phyloP scores from a whole-genome alignment of 2,113 vertebrate species.

The Phalacrocorax pelagicus region DNA sequence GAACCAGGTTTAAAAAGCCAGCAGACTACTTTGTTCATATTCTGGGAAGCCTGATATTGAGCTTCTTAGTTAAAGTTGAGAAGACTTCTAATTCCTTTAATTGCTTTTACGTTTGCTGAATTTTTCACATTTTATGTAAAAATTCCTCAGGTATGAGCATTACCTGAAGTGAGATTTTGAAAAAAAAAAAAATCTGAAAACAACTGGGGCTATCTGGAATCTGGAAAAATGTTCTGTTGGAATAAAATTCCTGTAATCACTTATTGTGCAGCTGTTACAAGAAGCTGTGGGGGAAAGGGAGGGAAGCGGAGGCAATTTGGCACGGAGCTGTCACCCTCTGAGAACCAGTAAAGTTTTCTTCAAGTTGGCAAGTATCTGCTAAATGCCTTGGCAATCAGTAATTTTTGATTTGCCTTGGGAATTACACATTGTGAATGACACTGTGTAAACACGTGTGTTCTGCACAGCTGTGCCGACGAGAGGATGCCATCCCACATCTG shows the following conservation, averaged over 20 bases:
- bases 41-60: background rate
- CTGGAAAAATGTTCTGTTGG: background rate
- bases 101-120: background rate
- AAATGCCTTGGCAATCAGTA: background rate
- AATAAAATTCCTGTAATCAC: background rate
- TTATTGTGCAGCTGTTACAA: constrained; percentile 12
- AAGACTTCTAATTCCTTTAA: background rate
- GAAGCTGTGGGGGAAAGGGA: background rate
- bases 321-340: background rate
- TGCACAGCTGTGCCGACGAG: background rate
- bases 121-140: background rate
- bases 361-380: background rate
- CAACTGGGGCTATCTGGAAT: background rate
- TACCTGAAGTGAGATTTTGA: background rate
- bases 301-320: background rate
- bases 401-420: background rate
- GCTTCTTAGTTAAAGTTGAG: background rate
- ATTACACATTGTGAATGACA: rapidly evolving
- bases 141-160: background rate
- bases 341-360: background rate
- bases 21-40: background rate
- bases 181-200: background rate
- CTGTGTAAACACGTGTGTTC: rapidly evolving
- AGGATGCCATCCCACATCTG: background rate
- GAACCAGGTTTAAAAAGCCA: background rate